Percentiles rank a stretch among this genome's conserved stretches.
phyloP scores from a whole-genome alignment of 2,888 invertebrate species.

The Anthoptus insignis region DNA sequence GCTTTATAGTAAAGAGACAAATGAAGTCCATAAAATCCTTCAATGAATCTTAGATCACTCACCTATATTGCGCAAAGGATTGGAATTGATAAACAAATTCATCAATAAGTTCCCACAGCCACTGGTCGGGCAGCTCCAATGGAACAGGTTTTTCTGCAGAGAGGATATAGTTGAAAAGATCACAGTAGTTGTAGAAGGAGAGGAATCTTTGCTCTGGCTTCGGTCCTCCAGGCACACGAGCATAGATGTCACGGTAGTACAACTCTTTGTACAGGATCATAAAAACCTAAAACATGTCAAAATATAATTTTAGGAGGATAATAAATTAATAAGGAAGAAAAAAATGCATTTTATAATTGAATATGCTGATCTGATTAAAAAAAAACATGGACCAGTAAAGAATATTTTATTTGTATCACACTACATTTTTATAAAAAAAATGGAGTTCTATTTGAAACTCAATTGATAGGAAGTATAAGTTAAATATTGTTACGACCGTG shows the following conservation, averaged over 20 bases:
- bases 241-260: conserved; percentile 99
- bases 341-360: no score
- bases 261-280: conserved; percentile 98
- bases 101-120: conserved; percentile 99
- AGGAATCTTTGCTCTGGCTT: conserved; percentile 97
- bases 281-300: conserved; percentile 89
- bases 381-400: no score
- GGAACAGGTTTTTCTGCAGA: conserved; percentile 96
- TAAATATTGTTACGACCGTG: no score
- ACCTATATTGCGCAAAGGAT: conserved; percentile 95
- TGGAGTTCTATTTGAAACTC: no score
- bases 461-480: no score
- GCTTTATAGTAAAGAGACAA: no score
- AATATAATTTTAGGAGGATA: no score
- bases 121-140: conserved; percentile 98
- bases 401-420: no score
- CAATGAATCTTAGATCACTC: conserved; percentile 47
- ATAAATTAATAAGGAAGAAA: no score
- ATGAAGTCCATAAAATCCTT: no score
- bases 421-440: no score
- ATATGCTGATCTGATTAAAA: no score
- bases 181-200: conserved; percentile 99
- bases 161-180: conserved; percentile 98
- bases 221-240: conserved; percentile 96
- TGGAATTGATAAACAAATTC: conserved; percentile 99